Percentiles rank a stretch among this genome's conserved stretches.
Evolutionary conservation across 35 echinoderm and acorn worm genomes (phyloP).

Genomic region (Lytechinus variegatus): DNA sequence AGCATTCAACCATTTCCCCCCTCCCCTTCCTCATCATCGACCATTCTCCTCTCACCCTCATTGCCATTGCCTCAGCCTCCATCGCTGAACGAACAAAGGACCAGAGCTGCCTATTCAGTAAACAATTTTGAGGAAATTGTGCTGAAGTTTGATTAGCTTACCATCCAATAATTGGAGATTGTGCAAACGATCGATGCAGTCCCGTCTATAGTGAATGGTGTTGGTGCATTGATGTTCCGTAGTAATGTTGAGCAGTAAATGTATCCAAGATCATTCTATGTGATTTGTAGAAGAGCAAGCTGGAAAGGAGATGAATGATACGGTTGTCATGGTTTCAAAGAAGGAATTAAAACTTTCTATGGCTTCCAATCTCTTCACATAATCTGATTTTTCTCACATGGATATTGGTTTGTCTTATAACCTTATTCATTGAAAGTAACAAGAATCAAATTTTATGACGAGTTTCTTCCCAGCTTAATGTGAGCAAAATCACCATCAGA

Average conservation of each 20-base stretch:
- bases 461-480: neutral
- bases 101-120: neutral
- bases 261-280: neutral
- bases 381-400: neutral
- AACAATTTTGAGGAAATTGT: neutral
- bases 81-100: neutral
- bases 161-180: neutral
- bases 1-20: neutral
- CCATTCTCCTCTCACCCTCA: neutral
- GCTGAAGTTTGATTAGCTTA: constrained; percentile 12
- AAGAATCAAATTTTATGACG: neutral
- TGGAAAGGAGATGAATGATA: neutral
- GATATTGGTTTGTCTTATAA: neutral
- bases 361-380: neutral
- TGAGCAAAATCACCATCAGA: neutral
- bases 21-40: neutral
- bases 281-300: neutral
- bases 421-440: neutral
- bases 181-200: neutral
- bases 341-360: neutral
- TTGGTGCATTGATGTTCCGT: neutral
- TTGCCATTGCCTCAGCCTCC: neutral
- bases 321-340: neutral
- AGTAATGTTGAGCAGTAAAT: neutral
- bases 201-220: neutral